Evolutionary conservation across 2,888 invertebrate species (phyloP).

Genomic region (Tipula confusa): DNA sequence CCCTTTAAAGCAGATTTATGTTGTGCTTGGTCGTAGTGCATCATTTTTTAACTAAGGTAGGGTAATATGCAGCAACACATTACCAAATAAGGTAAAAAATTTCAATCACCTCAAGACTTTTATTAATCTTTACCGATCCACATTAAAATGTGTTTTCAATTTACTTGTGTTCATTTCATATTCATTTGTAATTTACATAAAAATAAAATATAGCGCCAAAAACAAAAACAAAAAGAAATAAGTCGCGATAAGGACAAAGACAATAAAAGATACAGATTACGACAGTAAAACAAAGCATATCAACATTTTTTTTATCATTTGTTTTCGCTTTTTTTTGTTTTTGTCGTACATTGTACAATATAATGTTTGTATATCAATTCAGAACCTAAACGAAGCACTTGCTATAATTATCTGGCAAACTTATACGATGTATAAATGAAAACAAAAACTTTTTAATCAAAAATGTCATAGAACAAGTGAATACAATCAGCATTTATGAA

Average conservation of each 20-base stretch:
- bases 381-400: not conserved
- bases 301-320: not conserved
- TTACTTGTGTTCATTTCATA: not conserved
- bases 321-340: not conserved
- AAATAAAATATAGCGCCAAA: not conserved
- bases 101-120: not conserved
- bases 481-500: not conserved
- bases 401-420: not conserved
- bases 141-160: not conserved
- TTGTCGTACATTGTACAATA: not conserved
- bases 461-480: not conserved
- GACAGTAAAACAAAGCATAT: not conserved
- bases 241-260: not conserved
- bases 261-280: not conserved
- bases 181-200: not conserved
- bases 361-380: not conserved
- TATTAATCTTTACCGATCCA: not conserved
- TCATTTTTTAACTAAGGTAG: too few species aligned
- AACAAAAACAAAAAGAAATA: not conserved
- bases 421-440: not conserved
- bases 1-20: too few species aligned
- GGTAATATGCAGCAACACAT: too few species aligned
- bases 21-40: too few species aligned
- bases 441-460: not conserved
- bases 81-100: not conserved